These are phyloP conservation scores for Spodoptera exigua DNA, from an alignment of 2,888 invertebrate species.

Conservation along the genomic window DNA sequence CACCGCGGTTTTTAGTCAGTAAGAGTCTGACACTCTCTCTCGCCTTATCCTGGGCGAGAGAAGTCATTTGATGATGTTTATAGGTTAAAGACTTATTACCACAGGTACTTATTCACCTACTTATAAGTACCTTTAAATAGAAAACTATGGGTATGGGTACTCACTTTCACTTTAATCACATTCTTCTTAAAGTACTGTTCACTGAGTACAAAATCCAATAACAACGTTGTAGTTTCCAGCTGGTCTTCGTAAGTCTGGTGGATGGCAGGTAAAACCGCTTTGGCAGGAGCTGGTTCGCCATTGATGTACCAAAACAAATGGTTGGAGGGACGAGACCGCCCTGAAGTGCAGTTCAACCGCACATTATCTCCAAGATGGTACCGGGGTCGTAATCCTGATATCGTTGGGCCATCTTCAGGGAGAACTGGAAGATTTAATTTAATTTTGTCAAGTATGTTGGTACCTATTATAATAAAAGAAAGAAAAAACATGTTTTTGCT, in stretches of 20 bases:
- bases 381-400: constrained; percentile 92
- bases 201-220: constrained; percentile 92
- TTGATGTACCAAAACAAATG: constrained; percentile 95
- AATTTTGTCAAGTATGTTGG: not conserved
- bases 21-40: no score
- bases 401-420: constrained; percentile 92
- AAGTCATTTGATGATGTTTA: no score
- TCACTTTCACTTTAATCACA: constrained; percentile 93
- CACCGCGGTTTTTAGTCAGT: no score
- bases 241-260: constrained; percentile 78
- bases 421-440: constrained; percentile 85
- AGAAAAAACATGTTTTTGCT: no score
- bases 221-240: constrained; percentile 91
- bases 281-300: constrained; percentile 90
- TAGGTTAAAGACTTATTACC: no score
- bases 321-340: constrained; percentile 93
- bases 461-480: no score
- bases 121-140: no score
- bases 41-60: no score
- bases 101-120: no score
- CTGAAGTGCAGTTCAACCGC: constrained; percentile 93
- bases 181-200: constrained; percentile 92
- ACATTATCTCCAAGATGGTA: constrained; percentile 93
- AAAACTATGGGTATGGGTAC: no score
- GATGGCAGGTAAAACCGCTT: constrained; percentile 65